A percentile compares a stretch with the other conserved stretches of the same genome.
Conservation (phyloP, 35 echinoderm and acorn worm species). For the Apostichopus parvimensis region DNA sequence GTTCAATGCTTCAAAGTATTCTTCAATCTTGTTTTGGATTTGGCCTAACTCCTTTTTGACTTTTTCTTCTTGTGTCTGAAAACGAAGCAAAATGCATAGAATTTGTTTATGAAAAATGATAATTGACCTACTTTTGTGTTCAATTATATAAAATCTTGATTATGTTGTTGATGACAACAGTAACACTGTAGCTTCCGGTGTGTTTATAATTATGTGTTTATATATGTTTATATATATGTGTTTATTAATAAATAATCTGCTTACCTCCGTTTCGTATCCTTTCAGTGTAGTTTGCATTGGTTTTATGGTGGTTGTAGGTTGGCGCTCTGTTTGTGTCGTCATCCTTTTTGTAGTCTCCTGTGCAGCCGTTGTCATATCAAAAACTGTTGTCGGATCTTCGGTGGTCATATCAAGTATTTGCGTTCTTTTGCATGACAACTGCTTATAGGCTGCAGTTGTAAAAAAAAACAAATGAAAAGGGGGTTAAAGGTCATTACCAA, state of each 20-base stretch:
- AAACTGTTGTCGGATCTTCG: not conserved
- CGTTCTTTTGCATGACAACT: not conserved
- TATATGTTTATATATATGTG: not conserved
- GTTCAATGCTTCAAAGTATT: conserved; percentile 17
- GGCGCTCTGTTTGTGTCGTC: not conserved
- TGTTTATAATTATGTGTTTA: too few species aligned
- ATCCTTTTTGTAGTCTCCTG: conserved; percentile 7
- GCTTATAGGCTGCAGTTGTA: not conserved
- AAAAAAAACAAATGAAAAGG: not conserved
- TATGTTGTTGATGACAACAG: too few species aligned
- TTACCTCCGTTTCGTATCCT: not conserved
- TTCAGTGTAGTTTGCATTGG: not conserved
- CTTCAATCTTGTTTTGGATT: conserved; percentile 31
- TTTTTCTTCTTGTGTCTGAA: not conserved
- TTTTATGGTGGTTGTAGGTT: not conserved
- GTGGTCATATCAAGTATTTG: not conserved
- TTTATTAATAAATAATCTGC: not conserved
- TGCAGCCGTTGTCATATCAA: conserved; percentile 28
- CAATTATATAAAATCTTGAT: too few species aligned
- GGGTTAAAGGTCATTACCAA: not conserved
- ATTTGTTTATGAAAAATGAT: too few species aligned
- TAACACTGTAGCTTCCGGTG: too few species aligned
- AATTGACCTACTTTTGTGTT: too few species aligned
- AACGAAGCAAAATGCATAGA: not conserved
- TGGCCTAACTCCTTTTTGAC: conserved; percentile 29